phyloP scores from a whole-genome alignment of 92 coral and sea anemone species.

The Epizoanthus fatuus region DNA sequence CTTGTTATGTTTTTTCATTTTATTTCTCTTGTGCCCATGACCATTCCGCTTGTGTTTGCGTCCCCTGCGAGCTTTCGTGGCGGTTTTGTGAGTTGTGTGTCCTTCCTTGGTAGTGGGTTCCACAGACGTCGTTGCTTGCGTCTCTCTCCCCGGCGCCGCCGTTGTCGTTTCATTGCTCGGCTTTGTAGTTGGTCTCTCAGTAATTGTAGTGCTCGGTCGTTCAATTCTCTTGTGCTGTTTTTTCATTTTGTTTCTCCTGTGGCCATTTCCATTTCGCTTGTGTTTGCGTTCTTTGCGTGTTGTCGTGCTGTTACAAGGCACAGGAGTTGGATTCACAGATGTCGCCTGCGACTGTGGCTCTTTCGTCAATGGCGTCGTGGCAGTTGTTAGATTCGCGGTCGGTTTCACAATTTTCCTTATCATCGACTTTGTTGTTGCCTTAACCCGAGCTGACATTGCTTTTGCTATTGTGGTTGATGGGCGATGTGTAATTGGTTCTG shows the following conservation, averaged over 20 bases:
- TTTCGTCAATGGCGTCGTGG: background rate
- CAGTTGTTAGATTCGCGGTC: background rate
- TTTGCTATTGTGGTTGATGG: background rate
- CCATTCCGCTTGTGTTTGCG: constrained; percentile 25
- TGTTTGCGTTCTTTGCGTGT: constrained; percentile 20
- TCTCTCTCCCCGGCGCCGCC: background rate
- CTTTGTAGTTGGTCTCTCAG: background rate
- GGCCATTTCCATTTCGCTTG: constrained; percentile 14
- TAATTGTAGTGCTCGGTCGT: background rate
- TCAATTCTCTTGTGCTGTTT: background rate
- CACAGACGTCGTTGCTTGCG: background rate
- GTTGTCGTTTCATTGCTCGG: constrained; percentile 9
- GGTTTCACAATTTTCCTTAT: background rate
- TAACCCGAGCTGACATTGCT: too few species aligned
- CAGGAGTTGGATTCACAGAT: background rate
- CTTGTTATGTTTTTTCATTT: constrained; percentile 1
- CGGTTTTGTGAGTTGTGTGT: too few species aligned
- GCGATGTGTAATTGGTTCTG: background rate
- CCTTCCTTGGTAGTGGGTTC: background rate
- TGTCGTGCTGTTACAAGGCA: background rate
- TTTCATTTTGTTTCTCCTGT: background rate
- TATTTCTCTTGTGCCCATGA: constrained; percentile 11
- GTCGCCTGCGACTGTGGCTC: background rate
- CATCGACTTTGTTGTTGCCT: background rate
- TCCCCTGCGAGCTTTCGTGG: constrained; percentile 5